Conservation (phyloP, 2,113 vertebrate genomes). For the Nesoenas mayeri region DNA sequence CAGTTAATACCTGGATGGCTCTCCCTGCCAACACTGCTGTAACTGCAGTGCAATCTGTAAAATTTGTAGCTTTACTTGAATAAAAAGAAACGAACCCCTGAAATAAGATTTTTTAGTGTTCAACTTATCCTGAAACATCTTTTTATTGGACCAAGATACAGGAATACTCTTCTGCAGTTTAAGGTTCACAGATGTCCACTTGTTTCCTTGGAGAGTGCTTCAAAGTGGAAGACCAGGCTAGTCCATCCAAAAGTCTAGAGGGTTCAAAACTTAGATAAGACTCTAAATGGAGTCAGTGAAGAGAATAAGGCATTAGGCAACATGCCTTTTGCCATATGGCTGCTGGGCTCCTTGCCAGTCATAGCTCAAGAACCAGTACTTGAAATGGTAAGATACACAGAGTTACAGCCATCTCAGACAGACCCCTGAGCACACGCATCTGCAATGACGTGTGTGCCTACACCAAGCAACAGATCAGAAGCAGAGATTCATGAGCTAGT, state of each 20-base stretch:
- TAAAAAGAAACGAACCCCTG: background rate
- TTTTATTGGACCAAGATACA: background rate
- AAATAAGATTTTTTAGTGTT: background rate
- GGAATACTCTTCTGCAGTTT: background rate
- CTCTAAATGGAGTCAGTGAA: background rate
- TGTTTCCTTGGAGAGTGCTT: background rate
- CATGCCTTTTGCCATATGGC: background rate
- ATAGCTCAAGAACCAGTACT: background rate
- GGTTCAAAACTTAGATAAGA: background rate
- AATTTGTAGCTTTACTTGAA: background rate
- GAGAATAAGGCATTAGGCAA: background rate
- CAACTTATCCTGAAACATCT: background rate
- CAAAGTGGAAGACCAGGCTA: background rate
- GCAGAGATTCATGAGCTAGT: conserved; percentile 16
- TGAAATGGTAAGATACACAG: background rate
- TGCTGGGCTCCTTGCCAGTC: background rate
- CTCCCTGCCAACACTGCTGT: background rate
- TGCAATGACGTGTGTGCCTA: background rate
- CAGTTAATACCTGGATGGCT: background rate
- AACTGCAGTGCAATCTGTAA: background rate
- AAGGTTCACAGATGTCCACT: background rate
- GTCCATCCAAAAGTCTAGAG: background rate
- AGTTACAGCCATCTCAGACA: background rate
- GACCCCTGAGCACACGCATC: background rate
- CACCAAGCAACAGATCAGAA: conserved; percentile 16